Base-by-base conservation (phyloP, 2,113 vertebrate genomes). In the Pycnonotus jocosus region DNA sequence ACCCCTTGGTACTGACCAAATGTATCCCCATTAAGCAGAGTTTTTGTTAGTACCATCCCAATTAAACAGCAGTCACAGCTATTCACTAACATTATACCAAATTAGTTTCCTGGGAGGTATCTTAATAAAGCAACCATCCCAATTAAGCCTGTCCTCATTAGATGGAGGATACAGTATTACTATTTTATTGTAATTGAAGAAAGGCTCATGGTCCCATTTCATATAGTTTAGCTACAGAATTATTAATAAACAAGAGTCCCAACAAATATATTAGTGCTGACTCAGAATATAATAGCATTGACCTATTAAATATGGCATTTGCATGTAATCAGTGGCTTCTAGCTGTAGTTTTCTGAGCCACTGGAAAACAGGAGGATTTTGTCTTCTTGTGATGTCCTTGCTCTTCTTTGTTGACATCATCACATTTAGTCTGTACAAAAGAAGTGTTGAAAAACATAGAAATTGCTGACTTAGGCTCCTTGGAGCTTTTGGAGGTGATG, bases 131-230 rank as follows among this genome's bases (percentile, higher is more conserved):
- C 92, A 97, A 95, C 96, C 91, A 83, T 97, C 96, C 96, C 97
- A 97, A 97, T 97, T 97, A 97, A 97, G 93, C 90, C 96, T 93
- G 92, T 96, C 96, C 96, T 97, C 96, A 97, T 97, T 97, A 97
- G 95, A 96, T 81, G 86, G 89, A 97, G 97, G 94, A 95, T 97
- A 97, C 95, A 96, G 96, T 97, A 97, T 97, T 96, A 97, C 91
- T 97, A 92, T 66, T 92, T 97, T 92, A 96, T 96, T 95, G 94
- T 90, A 90, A 81, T 95, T 95, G 86, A 89, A 85, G 82, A 44
- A 93, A 86, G 73, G 91, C 96, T 87, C 61, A 40, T 56, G 83
- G 85, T 87, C 96, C 96, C 78, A 83, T 90, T 95, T 88, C 83
- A 90, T 71, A 85, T 83, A 89, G 71, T 69, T 91, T 92, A 94